Conservation (phyloP, 2,113 vertebrate genomes). For the Pelodiscus sinensis region DNA sequence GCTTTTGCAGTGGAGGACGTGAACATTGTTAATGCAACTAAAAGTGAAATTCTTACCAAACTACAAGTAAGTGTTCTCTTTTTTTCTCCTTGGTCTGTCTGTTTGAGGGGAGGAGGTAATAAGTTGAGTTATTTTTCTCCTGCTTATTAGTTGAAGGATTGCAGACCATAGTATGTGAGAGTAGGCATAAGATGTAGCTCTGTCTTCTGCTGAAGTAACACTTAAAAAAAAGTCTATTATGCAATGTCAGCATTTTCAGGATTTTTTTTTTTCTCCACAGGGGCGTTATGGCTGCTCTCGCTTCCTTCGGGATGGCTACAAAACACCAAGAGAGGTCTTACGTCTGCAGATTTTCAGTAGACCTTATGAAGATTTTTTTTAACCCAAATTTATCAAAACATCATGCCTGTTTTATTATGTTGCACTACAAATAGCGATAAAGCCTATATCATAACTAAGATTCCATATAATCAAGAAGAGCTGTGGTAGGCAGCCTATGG, state of each 20-base stretch:
- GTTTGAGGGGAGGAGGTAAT: not conserved
- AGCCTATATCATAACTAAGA: not conserved
- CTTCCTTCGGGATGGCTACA: constrained; percentile 96
- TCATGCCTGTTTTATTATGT: not conserved
- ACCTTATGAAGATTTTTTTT: constrained; percentile 16
- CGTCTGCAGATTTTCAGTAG: constrained; percentile 52
- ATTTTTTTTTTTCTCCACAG: constrained; percentile 73
- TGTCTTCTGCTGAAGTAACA: not conserved
- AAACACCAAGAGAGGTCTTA: constrained; percentile 94
- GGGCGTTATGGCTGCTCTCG: constrained; percentile 97
- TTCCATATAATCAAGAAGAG: not conserved
- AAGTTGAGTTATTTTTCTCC: not conserved
- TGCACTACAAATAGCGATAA: not conserved
- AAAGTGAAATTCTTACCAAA: constrained; percentile 95
- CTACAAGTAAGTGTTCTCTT: constrained; percentile 85
- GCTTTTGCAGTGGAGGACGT: constrained; percentile 97
- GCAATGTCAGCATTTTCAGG: not conserved
- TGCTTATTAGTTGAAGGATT: not conserved
- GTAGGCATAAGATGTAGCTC: not conserved
- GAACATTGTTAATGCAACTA: constrained; percentile 92
- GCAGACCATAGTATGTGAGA: not conserved
- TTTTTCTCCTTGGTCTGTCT: not conserved
- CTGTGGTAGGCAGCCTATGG: too few relatives aligned
- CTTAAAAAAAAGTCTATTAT: not conserved
- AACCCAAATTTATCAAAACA: constrained; percentile 10